Conservation (phyloP, 2,113 vertebrate species). For the Halichoeres trimaculatus region DNA sequence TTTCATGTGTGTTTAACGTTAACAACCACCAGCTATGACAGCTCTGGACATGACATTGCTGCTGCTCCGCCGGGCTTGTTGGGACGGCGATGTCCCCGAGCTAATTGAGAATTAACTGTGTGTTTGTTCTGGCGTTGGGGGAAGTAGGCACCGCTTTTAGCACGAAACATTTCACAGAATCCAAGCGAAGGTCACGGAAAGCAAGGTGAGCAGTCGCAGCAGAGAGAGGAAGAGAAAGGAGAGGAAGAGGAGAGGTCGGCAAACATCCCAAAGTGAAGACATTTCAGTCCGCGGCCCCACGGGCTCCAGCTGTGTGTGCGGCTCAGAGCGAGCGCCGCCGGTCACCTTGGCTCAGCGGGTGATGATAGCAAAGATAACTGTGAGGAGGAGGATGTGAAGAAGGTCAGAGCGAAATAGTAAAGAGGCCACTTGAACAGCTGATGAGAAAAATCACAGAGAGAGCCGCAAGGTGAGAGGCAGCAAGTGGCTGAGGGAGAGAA, state of each 20-base stretch:
- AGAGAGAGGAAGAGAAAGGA: not conserved
- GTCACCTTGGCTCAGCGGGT: slow-evolving; percentile 63
- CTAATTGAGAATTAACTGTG: slow-evolving; percentile 61
- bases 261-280: slow-evolving; percentile 26
- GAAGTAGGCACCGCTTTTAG: slow-evolving; percentile 33
- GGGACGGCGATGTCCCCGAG: slow-evolving; percentile 17
- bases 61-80: slow-evolving; percentile 22
- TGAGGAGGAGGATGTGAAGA: slow-evolving; percentile 34
- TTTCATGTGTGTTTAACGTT: not conserved
- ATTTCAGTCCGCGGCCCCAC: slow-evolving; percentile 26
- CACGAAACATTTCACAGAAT: slow-evolving; percentile 55
- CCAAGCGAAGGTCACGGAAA: slow-evolving; percentile 64
- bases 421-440: slow-evolving; percentile 22
- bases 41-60: not conserved
- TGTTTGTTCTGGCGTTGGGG: slow-evolving; percentile 60
- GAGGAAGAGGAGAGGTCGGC: slow-evolving; percentile 33
- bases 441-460: slow-evolving; percentile 28
- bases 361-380: slow-evolving; percentile 29
- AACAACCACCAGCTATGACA: not conserved
- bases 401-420: slow-evolving; percentile 44
- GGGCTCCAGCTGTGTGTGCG: slow-evolving; percentile 39
- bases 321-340: slow-evolving; percentile 11
- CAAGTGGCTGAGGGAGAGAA: not conserved
- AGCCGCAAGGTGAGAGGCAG: not conserved
- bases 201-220: slow-evolving; percentile 20